Conservation (phyloP, 2,888 invertebrate genomes). For the Steinernema scapterisci region DNA sequence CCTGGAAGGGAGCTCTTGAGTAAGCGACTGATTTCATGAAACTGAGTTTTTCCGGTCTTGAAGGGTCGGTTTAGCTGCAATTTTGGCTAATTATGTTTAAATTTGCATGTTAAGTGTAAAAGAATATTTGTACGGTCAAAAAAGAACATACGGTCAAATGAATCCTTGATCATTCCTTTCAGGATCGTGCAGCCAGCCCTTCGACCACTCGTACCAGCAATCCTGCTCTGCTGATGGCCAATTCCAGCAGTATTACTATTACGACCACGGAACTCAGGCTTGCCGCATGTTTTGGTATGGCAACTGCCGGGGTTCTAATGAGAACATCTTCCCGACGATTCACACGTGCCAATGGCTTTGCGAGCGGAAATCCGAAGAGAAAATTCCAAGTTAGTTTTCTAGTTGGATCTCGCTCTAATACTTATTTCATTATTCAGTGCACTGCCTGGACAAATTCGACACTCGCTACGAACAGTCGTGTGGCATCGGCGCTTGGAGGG, state of each 20-base stretch:
- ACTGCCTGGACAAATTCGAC: slow-evolving; percentile 61
- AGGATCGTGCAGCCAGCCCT: slow-evolving; percentile 57
- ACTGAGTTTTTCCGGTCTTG: too few relatives aligned
- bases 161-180: slow-evolving; percentile 33
- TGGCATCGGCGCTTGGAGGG: slow-evolving; percentile 56
- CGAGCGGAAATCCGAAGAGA: slow-evolving; percentile 52
- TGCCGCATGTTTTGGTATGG: slow-evolving; percentile 66
- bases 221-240: slow-evolving; percentile 42
- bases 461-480: slow-evolving; percentile 57
- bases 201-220: slow-evolving; percentile 50
- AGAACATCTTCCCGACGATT: slow-evolving; percentile 61
- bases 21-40: too few relatives aligned
- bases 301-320: slow-evolving; percentile 54
- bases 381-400: slow-evolving; percentile 49
- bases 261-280: slow-evolving; percentile 48
- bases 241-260: slow-evolving; percentile 60
- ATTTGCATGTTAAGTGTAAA: too few relatives aligned
- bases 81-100: too few relatives aligned
- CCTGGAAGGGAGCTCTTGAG: slow-evolving; percentile 51
- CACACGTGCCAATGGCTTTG: slow-evolving; percentile 65
- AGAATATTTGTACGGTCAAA: too few relatives aligned
- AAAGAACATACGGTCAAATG: too few relatives aligned
- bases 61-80: too few relatives aligned
- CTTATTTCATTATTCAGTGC: slow-evolving; percentile 44
- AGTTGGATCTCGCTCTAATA: background rate